Evolutionary conservation across 2,888 invertebrate species (phyloP).

Genomic region (Leptopilina syphax): DNA sequence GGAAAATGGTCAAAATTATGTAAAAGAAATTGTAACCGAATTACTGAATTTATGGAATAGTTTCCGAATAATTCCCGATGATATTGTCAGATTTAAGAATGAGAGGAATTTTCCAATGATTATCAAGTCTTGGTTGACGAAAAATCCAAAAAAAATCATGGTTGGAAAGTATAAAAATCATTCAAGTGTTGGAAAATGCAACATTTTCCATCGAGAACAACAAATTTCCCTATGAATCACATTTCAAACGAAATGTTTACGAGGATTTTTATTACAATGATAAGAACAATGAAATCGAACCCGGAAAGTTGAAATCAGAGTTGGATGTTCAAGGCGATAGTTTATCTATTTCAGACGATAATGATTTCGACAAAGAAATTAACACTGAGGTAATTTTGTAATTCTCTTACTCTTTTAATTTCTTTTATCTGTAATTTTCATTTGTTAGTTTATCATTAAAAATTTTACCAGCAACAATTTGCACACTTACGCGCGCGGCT

Average conservation of each 20-base stretch:
- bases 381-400: conserved; percentile 45
- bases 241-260: conserved; percentile 62
- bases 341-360: conserved; percentile 23
- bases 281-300: background rate
- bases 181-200: conserved; percentile 66
- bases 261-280: background rate
- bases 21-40: conserved; percentile 62
- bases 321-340: conserved; percentile 47
- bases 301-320: conserved; percentile 41
- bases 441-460: background rate
- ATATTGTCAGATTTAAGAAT: conserved; percentile 50
- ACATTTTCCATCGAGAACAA: conserved; percentile 55
- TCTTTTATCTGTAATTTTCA: too few relatives aligned
- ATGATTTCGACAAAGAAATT: conserved; percentile 51
- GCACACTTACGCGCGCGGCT: too few relatives aligned
- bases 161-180: conserved; percentile 62
- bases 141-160: conserved; percentile 62
- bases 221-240: conserved; percentile 62
- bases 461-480: too few relatives aligned
- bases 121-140: conserved; percentile 60
- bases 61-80: conserved; percentile 62
- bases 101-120: conserved; percentile 60
- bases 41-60: conserved; percentile 60
- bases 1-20: conserved; percentile 63
- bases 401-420: too few relatives aligned